Evolutionary conservation across 2,113 vertebrate genomes (phyloP).

Genomic region (Vidua macroura): DNA sequence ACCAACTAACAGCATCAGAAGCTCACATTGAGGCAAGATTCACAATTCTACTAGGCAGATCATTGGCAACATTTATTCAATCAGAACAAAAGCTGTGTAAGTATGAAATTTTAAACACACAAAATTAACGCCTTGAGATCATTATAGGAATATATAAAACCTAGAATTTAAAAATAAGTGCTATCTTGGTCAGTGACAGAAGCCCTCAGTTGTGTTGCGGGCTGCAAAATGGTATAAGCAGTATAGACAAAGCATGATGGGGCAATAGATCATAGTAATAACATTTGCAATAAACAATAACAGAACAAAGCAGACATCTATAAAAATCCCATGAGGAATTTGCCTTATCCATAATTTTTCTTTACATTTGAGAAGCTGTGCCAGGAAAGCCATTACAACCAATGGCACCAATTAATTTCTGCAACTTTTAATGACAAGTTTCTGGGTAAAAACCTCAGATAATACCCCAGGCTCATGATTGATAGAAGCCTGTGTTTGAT

Average conservation of each 20-base stretch:
- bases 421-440: conserved; percentile 85
- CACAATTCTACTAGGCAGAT: conserved; percentile 50
- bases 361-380: conserved; percentile 81
- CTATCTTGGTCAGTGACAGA: conserved; percentile 58
- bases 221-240: conserved; percentile 58
- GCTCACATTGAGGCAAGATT: conserved; percentile 31
- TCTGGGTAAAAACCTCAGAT: conserved; percentile 80
- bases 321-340: conserved; percentile 81
- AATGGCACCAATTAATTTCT: conserved; percentile 87
- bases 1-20: neutral
- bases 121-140: conserved; percentile 72
- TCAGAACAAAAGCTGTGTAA: conserved; percentile 62
- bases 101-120: conserved; percentile 78
- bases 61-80: conserved; percentile 64
- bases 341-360: conserved; percentile 82
- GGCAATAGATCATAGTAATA: conserved; percentile 83
- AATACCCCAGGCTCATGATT: conserved; percentile 74
- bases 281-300: conserved; percentile 87
- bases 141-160: conserved; percentile 52
- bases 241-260: conserved; percentile 75
- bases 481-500: conserved; percentile 78
- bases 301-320: conserved; percentile 81
- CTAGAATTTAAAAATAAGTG: conserved; percentile 67
- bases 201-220: conserved; percentile 68
- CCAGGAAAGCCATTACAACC: conserved; percentile 80